phyloP scores from a whole-genome alignment of 2,797 vertebrate species.

The Neoniphon sammara region DNA sequence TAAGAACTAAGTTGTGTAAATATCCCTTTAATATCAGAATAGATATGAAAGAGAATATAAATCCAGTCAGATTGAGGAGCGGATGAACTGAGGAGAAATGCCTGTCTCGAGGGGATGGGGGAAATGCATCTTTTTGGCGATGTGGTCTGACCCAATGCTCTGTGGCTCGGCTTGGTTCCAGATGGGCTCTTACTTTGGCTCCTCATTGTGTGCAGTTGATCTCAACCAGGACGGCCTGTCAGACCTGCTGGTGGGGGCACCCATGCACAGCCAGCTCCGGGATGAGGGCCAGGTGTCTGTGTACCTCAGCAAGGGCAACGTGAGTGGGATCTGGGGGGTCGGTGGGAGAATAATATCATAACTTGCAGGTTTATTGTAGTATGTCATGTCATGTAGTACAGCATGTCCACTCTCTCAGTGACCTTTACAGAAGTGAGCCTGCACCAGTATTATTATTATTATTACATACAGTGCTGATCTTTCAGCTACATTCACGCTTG shows the following conservation, averaged over 20 bases:
- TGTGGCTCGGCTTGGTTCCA: slow-evolving; percentile 94
- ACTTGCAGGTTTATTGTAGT: slow-evolving; percentile 34
- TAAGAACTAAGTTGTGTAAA: slow-evolving; percentile 40
- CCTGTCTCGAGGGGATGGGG: background rate
- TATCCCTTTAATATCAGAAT: slow-evolving; percentile 44
- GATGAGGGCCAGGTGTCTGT: slow-evolving; percentile 97
- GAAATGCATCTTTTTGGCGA: slow-evolving; percentile 9
- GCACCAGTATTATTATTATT: background rate
- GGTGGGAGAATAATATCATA: slow-evolving; percentile 33
- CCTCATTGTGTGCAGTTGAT: slow-evolving; percentile 99
- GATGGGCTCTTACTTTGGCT: slow-evolving; percentile 99
- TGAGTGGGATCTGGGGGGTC: slow-evolving; percentile 83
- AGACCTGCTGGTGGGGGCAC: slow-evolving; percentile 97
- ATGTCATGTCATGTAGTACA: background rate
- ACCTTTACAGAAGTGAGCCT: slow-evolving; percentile 1
- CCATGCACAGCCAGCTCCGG: slow-evolving; percentile 95
- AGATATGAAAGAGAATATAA: slow-evolving; percentile 42
- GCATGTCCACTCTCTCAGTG: slow-evolving; percentile 1
- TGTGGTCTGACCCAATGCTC: slow-evolving; percentile 88
- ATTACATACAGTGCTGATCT: slow-evolving; percentile 8
- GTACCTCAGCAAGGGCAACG: slow-evolving; percentile 97
- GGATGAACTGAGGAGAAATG: slow-evolving; percentile 53
- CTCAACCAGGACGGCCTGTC: slow-evolving; percentile 96
- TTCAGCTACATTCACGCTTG: slow-evolving; percentile 24
- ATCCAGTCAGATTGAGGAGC: slow-evolving; percentile 38